phyloP scores from a whole-genome alignment of 2,113 vertebrate genomes.

The Camarhynchus parvulus region DNA sequence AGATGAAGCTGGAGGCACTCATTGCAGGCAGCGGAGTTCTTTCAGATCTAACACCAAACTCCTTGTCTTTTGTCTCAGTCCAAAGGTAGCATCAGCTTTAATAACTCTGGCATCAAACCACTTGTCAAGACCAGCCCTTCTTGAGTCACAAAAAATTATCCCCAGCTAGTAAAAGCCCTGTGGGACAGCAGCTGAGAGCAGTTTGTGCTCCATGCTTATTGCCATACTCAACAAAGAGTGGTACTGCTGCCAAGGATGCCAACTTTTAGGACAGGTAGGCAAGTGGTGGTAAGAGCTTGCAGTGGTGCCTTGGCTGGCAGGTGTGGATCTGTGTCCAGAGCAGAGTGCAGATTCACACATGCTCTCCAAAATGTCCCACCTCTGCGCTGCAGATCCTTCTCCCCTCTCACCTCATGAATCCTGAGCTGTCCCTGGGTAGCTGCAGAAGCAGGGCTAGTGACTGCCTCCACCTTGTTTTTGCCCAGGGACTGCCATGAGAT shows the following conservation, averaged over 20 bases:
- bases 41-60: background rate
- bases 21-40: background rate
- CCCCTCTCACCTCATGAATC: background rate
- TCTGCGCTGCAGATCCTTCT: background rate
- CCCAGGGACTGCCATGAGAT: background rate
- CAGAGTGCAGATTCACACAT: background rate
- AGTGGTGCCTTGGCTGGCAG: background rate
- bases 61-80: background rate
- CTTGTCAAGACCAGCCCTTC: background rate
- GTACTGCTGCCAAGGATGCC: background rate
- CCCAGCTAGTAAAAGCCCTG: background rate
- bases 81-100: conserved; percentile 40
- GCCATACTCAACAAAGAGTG: background rate
- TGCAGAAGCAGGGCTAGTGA: background rate
- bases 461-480: background rate
- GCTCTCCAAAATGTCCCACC: background rate
- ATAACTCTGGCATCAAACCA: background rate
- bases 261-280: background rate
- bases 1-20: background rate
- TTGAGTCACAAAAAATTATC: conserved; percentile 2
- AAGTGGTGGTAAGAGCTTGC: background rate
- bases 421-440: background rate
- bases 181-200: background rate
- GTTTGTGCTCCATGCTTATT: background rate
- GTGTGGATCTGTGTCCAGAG: background rate